Conservation (phyloP, 2,797 vertebrate species). For the Calcarius lapponicus region DNA sequence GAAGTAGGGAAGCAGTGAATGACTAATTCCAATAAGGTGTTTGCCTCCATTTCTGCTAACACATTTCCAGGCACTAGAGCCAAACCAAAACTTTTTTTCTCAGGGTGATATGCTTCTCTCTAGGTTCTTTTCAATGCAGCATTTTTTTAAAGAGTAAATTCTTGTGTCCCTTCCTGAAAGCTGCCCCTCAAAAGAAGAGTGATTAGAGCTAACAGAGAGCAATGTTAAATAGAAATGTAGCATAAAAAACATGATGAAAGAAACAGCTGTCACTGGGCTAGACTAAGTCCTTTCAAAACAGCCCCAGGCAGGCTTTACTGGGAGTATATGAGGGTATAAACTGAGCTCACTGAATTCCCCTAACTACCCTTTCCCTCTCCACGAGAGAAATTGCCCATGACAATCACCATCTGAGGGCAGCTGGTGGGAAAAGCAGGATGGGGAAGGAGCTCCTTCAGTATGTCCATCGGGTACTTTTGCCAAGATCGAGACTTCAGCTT, state of each 20-base stretch:
- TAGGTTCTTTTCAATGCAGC: not conserved
- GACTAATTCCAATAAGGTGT: not conserved
- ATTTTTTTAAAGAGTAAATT: not conserved
- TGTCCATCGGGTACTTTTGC: not conserved
- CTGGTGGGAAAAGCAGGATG: not conserved
- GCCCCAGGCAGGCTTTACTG: not conserved
- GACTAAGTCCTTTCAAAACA: not conserved
- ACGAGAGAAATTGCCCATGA: not conserved
- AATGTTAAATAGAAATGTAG: not conserved
- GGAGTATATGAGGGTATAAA: not conserved
- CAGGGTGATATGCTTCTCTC: not conserved
- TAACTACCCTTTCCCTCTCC: not conserved
- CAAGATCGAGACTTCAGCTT: not conserved
- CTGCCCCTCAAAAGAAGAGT: not conserved
- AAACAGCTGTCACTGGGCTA: conserved; percentile 12
- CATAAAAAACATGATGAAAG: conserved; percentile 10
- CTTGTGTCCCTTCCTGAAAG: not conserved
- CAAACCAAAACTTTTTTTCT: not conserved
- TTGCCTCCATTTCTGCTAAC: not conserved
- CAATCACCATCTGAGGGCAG: not conserved
- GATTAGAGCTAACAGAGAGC: not conserved
- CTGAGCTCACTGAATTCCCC: not conserved
- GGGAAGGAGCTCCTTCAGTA: not conserved
- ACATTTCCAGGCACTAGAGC: not conserved
- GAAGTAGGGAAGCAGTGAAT: not conserved